Base-by-base conservation (phyloP, 1,140 invertebrate species). In the Musca vetustissima region DNA sequence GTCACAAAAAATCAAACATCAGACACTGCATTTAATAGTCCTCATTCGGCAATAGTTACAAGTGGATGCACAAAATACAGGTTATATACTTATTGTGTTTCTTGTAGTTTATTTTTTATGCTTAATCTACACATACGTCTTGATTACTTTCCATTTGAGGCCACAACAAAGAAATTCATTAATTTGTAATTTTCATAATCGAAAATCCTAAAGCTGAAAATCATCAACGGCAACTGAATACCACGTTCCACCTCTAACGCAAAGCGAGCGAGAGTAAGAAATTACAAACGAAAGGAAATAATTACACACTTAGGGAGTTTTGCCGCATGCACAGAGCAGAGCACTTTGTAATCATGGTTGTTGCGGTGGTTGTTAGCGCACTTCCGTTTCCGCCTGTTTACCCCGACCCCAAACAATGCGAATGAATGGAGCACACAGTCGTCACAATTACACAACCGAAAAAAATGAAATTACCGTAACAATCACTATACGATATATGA, bases 361-460 rank as follows among this genome's bases (percentile, higher is more conserved):
- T 61, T 25, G 55, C 28, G 28, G 57, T 61, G 28, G n/a, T 61
- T 61, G 57, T 61, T 61, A 61, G 57, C 57, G 28, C 57, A 61
- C 57, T 61, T 61, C 57, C 57, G 57, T 61, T 61, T 61, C 57
- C 57, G 28, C 57, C 36, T 61, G 11, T 61, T 61, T 61, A 61
- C 57, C 28, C 36, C 24, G 15, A 59, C 28, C 3, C 22, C 8
- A 61, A 36, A 61, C 28, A 61, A 61, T 36, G 15, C 13, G 36
- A 61, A n/a, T n/a, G n/a, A n/a, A n/a, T n/a, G n/a, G n/a, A n/a
- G n/a, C n/a, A 13, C 57, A 61, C 28, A 28, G 8, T 28, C 22
- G 8, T 28, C 22, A 61, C 19, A 57, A 57, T 57, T 57, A 28
- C 53, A 15, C 53, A 15, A 28, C 28, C 57, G 32, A 61, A 61